Evolutionary conservation across 2,888 invertebrate genomes (phyloP), one percentile per base, ranked within the genome.

Genomic region (Erebia aethiops): DNA sequence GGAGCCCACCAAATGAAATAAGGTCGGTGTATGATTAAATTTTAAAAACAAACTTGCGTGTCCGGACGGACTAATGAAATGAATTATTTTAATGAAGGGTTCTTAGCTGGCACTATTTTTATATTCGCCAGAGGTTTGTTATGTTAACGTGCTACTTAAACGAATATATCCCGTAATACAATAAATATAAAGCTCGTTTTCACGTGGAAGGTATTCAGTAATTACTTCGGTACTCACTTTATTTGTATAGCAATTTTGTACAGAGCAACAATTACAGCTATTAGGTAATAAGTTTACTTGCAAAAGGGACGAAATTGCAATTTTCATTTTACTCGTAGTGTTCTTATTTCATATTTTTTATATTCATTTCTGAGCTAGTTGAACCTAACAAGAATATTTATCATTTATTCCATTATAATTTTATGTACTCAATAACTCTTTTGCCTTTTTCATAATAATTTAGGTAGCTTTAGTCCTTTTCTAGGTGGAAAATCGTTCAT

Each of bases 41-140:
- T 87, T 87, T 83, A 76, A 84, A 86, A 88, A 85, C 85, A 82
- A 79, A 83, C 82, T 86, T 79, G 85, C 88, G 87, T 89, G 90
- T 86, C 82, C 81, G 82, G 81, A 79, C 77, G 80, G 82, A 80
- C 81, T 88, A 88, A 89, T 88, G 84, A 86, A 89, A 88, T 89
- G 83, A 87, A 89, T 89, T 88, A 88, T 89, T 89, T 84, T 89
- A 89, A 88, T 88, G 86, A 87, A 85, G 81, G 83, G 83, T 79
- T 80, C 78, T 80, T 63, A 70, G 74, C 76, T 57, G 56, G 73
- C 69, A 76, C 76, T 76, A 76, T 75, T 75, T 76, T 74, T 76
- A 74, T 75, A 70, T 71, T 67, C 66, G 70, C 69, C 60, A 51
- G 66, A 72, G 74, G 64, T 73, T 74, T 73, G 64, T 66, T 74